Conservation (phyloP, 2,113 vertebrate genomes). For the Mesembrinibis cayennensis region DNA sequence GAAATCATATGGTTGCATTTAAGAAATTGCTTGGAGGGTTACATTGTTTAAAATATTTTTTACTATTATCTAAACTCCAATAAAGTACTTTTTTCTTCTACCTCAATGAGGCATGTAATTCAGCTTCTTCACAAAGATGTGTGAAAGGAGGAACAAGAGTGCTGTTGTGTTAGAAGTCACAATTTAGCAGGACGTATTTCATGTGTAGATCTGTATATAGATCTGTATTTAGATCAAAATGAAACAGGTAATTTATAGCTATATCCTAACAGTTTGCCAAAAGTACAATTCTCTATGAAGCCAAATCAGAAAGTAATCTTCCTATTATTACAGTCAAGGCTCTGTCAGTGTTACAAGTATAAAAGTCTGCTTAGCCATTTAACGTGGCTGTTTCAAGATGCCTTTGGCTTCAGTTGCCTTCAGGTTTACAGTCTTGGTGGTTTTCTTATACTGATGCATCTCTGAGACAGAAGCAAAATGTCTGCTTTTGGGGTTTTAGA, state of each 20-base stretch:
- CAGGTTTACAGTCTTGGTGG: neutral
- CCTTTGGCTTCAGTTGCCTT: neutral
- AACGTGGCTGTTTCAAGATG: neutral
- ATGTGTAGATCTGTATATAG: fast-evolving
- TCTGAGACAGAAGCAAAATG: neutral
- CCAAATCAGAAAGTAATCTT: neutral
- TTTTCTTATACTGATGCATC: neutral
- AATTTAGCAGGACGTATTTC: neutral
- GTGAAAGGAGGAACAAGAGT: neutral
- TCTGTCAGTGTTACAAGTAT: neutral
- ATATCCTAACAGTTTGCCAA: neutral
- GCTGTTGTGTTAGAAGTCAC: neutral
- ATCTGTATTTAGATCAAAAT: neutral
- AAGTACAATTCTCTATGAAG: neutral
- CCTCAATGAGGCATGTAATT: neutral
- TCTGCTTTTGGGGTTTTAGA: neutral
- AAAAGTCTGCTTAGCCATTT: neutral
- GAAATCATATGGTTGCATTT: neutral
- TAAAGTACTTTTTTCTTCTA: neutral
- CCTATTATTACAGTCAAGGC: neutral
- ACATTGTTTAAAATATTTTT: neutral
- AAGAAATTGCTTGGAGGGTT: neutral
- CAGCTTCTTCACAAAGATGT: neutral
- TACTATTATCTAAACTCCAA: neutral
- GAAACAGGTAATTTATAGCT: neutral